Percentiles rank a stretch among this genome's conserved stretches.
phyloP scores from a whole-genome alignment of 37 sponge, comb jelly and placozoan genomes.

The Crambe crambe region DNA sequence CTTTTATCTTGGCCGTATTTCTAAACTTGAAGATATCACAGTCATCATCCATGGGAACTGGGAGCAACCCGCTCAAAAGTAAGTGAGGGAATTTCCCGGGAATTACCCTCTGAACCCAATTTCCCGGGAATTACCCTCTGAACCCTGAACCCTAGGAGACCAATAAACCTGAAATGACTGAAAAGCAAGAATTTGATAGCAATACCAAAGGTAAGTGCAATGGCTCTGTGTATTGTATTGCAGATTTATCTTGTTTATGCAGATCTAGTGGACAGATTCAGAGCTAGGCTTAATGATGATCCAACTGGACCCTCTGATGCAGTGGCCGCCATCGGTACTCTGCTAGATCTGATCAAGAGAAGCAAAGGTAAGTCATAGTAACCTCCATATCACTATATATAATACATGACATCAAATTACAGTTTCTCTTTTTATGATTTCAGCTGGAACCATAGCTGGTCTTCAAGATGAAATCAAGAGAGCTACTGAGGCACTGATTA shows the following conservation, averaged over 20 bases:
- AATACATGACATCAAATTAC: too few relatives aligned
- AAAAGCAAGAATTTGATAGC: not conserved
- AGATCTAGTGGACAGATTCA: conserved; percentile 51
- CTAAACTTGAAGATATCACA: conserved; percentile 10
- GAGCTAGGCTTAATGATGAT: conserved; percentile 13
- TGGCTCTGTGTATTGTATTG: not conserved
- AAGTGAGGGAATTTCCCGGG: too few relatives aligned
- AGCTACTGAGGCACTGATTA: conserved; percentile 59
- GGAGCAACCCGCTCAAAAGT: too few relatives aligned
- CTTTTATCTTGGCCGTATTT: not conserved
- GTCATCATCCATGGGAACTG: not conserved
- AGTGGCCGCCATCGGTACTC: conserved; percentile 80
- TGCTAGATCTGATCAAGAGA: conserved; percentile 72
- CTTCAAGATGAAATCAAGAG: conserved; percentile 74
- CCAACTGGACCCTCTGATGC: conserved; percentile 60
- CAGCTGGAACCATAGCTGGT: conserved; percentile 78
- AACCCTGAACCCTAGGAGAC: not conserved
- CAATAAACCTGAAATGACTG: not conserved
- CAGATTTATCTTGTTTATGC: not conserved
- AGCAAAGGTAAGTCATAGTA: conserved; percentile 72
- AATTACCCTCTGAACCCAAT: too few relatives aligned
- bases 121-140: too few relatives aligned
- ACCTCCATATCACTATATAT: not conserved
- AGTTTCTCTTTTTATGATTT: not conserved
- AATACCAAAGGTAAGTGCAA: not conserved